Conservation (phyloP, 2,888 invertebrate genomes). For the Cephus spinipes region DNA sequence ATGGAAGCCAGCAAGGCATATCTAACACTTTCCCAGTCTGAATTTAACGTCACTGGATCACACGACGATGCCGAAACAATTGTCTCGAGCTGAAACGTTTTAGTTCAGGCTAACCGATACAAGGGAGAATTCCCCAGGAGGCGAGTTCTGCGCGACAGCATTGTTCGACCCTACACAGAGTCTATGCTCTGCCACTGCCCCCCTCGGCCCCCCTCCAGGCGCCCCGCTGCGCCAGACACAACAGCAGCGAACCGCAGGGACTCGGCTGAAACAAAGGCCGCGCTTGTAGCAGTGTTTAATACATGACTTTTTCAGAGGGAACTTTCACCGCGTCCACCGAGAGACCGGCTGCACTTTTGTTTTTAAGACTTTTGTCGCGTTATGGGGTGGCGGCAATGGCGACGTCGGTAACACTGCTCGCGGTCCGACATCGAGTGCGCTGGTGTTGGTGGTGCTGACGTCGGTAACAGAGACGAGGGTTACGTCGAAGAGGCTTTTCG, state of each 20-base stretch:
- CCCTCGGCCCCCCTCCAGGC: background rate
- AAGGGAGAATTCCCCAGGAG: background rate
- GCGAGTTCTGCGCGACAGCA: background rate
- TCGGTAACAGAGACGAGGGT: background rate
- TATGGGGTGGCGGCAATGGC: background rate
- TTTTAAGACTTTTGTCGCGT: slow-evolving; percentile 14
- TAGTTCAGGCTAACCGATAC: background rate
- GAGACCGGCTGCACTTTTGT: slow-evolving; percentile 26
- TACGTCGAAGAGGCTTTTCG: background rate
- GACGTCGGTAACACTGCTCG: background rate
- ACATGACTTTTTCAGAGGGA: slow-evolving; percentile 48
- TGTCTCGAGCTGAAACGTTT: background rate
- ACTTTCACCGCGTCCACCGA: slow-evolving; percentile 16
- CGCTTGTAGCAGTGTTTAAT: slow-evolving; percentile 41
- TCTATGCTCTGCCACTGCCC: background rate
- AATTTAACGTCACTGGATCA: background rate
- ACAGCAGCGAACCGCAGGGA: background rate
- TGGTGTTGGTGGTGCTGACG: background rate
- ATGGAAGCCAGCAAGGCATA: background rate
- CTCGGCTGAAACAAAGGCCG: background rate
- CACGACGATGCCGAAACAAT: background rate
- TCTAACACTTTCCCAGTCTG: background rate
- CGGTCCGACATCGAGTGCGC: background rate
- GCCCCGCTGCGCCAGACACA: background rate
- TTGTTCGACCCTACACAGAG: slow-evolving; percentile 6